Conservation (phyloP, 2,113 vertebrate genomes). For the Pica pica region DNA sequence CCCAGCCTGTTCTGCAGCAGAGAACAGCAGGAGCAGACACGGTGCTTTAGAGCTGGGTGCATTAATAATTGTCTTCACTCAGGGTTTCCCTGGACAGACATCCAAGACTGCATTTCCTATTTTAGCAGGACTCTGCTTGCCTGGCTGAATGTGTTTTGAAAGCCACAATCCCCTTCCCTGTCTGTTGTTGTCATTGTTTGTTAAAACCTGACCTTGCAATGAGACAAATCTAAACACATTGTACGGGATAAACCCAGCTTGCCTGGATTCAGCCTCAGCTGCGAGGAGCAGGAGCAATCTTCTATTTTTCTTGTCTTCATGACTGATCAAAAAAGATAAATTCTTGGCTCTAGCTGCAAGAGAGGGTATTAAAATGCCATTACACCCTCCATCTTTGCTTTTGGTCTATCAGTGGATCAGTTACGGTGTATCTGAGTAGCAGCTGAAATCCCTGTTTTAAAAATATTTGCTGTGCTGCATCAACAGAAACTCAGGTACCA, state of each 20-base stretch:
- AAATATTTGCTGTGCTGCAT: not conserved
- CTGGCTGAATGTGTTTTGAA: not conserved
- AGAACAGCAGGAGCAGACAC: not conserved
- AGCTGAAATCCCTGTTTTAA: not conserved
- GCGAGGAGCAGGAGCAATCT: not conserved
- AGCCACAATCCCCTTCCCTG: not conserved
- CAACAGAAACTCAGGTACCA: not conserved
- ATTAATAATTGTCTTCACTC: not conserved
- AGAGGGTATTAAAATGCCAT: not conserved
- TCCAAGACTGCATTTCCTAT: not conserved
- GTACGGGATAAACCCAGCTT: not conserved
- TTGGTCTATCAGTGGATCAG: not conserved
- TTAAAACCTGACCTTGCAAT: not conserved
- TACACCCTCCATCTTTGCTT: not conserved
- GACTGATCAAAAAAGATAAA: not conserved
- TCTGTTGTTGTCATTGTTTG: not conserved
- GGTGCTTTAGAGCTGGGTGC: not conserved
- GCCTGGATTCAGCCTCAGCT: not conserved
- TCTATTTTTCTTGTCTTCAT: not conserved
- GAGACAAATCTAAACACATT: not conserved
- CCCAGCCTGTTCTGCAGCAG: not conserved
- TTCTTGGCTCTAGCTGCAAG: not conserved
- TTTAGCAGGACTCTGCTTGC: not conserved
- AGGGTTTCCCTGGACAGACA: not conserved
- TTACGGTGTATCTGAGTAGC: not conserved